Evolutionary conservation across 2,797 vertebrate genomes (phyloP).

Genomic region (Xenopus petersii): DNA sequence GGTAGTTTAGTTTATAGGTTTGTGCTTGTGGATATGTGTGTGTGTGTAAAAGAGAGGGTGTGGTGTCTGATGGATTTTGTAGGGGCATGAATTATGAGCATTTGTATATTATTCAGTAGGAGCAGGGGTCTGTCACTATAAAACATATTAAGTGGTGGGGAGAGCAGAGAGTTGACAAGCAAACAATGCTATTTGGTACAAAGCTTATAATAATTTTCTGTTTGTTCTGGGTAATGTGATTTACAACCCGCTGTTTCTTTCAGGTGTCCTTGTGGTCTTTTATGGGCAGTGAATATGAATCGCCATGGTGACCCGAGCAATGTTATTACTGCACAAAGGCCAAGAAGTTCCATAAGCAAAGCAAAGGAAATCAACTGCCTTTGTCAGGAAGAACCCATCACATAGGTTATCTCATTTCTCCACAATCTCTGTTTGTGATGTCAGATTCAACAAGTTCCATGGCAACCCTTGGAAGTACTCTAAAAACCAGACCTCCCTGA

Average conservation of each 20-base stretch:
- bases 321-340: slow-evolving; percentile 35
- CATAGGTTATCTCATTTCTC: slow-evolving; percentile 33
- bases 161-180: too few species aligned
- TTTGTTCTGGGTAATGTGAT: background rate
- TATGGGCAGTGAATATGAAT: slow-evolving; percentile 38
- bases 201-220: too few species aligned
- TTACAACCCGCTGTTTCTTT: slow-evolving; percentile 9
- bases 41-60: too few species aligned
- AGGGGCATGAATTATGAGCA: too few species aligned
- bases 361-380: slow-evolving; percentile 22
- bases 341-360: slow-evolving; percentile 18
- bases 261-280: slow-evolving; percentile 14
- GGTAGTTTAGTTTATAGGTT: too few species aligned
- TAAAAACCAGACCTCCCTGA: slow-evolving; percentile 32
- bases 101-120: too few species aligned
- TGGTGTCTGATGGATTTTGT: too few species aligned
- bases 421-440: slow-evolving; percentile 32
- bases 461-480: slow-evolving; percentile 39
- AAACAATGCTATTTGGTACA: too few species aligned
- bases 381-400: slow-evolving; percentile 23
- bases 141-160: too few species aligned
- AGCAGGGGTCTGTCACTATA: too few species aligned
- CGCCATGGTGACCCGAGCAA: slow-evolving; percentile 42
- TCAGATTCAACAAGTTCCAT: slow-evolving; percentile 45
- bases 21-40: too few species aligned